Evolutionary conservation across 92 coral and sea anemone species (phyloP), one percentile per base, ranked within the genome.

Genomic region (Heteractis magnifica): DNA sequence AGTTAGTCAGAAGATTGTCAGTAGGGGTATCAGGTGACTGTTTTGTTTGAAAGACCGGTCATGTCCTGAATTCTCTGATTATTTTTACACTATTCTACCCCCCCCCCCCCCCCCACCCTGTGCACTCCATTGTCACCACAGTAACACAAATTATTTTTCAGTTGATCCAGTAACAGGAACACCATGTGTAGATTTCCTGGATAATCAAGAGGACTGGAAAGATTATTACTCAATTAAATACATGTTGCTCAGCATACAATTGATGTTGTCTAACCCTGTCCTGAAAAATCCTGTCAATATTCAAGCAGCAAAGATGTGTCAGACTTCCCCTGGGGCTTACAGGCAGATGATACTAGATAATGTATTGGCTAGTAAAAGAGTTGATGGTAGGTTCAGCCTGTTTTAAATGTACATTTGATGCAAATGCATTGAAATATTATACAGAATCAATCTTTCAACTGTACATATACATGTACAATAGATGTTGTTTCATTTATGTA

Each of bases 181-280:
- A 60, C 95, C 97, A 44, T 96, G 98, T 88, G 81, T 94, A 44
- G 98, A 96, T 68, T 96, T 94, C 80, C 92, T 96, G 72, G 95
- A 94, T 72, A 91, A 86, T 81, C 62, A 52, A 15, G 86, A 68
- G 16, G 82, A 91, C 60, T 96, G 98, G 98, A 86, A 90, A 55
- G 92, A 91, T 49, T 87, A 74, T 56, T 94, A 86, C 84, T 87
- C 92, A 64, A 68, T 96, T 75, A 82, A 87, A 7, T 94, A 96
- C 71, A 96, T 96, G 74, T 77, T 96, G 23, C 90, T 96, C 0
- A 89, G 98, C 72, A 71, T 96, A 70, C 98, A 95, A 95, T 87
- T 87, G 87, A 55, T 95, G 86, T 90, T 95, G 21, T 77, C 92
- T 15, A 95, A 95, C 79, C 98, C 98, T 6, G 94, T 95, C 56